phyloP scores from a whole-genome alignment of 2,113 vertebrate genomes.

The Prunella fulvescens region DNA sequence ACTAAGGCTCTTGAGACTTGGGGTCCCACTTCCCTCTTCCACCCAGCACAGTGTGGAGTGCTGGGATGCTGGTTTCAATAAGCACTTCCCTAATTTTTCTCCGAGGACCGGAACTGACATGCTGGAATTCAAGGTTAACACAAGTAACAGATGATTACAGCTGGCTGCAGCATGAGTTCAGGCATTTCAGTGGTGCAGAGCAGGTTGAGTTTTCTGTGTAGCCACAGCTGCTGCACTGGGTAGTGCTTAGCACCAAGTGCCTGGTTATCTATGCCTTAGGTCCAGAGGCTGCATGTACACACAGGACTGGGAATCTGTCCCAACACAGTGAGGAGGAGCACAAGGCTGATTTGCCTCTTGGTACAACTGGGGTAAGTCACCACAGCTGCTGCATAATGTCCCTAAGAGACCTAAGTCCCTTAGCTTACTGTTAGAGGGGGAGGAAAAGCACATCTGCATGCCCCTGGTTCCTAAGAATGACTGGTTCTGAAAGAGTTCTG shows the following conservation, averaged over 20 bases:
- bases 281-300: not conserved
- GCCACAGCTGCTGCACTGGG: not conserved
- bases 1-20: not conserved
- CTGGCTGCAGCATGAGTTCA: not conserved
- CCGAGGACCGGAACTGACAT: not conserved
- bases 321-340: not conserved
- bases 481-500: not conserved
- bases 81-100: slow-evolving; percentile 22
- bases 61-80: slow-evolving; percentile 26
- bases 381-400: not conserved
- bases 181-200: not conserved
- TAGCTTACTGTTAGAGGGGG: not conserved
- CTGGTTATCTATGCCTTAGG: not conserved
- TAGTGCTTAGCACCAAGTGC: not conserved
- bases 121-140: slow-evolving; percentile 16
- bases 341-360: not conserved
- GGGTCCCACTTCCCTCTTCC: not conserved
- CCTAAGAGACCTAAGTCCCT: not conserved
- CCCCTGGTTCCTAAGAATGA: not conserved
- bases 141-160: not conserved
- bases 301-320: not conserved
- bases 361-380: not conserved
- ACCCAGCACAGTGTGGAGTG: not conserved
- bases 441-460: not conserved
- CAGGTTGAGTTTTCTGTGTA: not conserved